A percentile compares a stretch with the other conserved stretches of the same genome.
Conservation (phyloP, 2,888 invertebrate genomes). For the Andrena hattorfiana region DNA sequence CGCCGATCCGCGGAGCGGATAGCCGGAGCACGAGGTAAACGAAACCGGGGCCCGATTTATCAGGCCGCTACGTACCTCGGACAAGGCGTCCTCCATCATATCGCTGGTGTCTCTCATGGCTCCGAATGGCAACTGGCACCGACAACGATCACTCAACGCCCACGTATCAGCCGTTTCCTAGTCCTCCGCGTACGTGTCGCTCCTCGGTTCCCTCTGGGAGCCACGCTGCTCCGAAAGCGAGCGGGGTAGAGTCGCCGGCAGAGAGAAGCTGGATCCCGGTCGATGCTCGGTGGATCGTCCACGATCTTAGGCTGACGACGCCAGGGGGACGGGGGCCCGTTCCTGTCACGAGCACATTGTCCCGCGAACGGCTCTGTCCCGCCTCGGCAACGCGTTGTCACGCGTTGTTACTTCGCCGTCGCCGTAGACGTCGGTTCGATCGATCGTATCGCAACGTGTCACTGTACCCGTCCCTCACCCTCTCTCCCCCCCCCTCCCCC, state of each 20-base stretch:
- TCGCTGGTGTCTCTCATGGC: slow-evolving; percentile 81
- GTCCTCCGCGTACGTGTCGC: slow-evolving; percentile 1
- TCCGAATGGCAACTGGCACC: slow-evolving; percentile 72
- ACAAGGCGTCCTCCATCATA: slow-evolving; percentile 82
- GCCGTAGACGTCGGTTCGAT: slow-evolving; percentile 52
- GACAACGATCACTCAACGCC: slow-evolving; percentile 77
- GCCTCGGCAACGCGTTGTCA: slow-evolving; percentile 38
- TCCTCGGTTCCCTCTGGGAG: background rate
- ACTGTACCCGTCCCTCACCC: slow-evolving; percentile 39
- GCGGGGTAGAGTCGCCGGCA: background rate
- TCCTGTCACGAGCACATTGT: slow-evolving; percentile 71
- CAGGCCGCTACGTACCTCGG: slow-evolving; percentile 77
- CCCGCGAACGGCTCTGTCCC: slow-evolving; percentile 22
- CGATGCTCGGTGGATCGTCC: background rate
- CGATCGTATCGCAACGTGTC: slow-evolving; percentile 74
- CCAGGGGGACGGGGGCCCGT: slow-evolving; percentile 8
- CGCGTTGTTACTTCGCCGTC: slow-evolving; percentile 53
- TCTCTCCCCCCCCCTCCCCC: too few relatives aligned
- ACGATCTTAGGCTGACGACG: background rate
- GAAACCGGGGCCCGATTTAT: slow-evolving; percentile 39
- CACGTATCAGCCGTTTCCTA: slow-evolving; percentile 62
- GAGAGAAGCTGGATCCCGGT: background rate
- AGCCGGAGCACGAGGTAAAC: background rate
- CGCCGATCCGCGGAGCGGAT: too few relatives aligned
- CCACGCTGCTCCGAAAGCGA: background rate